These are phyloP conservation scores for Caenorhabditis tropicalis DNA, from an alignment of 1,140 invertebrate genomes.

Conservation along the genomic window DNA sequence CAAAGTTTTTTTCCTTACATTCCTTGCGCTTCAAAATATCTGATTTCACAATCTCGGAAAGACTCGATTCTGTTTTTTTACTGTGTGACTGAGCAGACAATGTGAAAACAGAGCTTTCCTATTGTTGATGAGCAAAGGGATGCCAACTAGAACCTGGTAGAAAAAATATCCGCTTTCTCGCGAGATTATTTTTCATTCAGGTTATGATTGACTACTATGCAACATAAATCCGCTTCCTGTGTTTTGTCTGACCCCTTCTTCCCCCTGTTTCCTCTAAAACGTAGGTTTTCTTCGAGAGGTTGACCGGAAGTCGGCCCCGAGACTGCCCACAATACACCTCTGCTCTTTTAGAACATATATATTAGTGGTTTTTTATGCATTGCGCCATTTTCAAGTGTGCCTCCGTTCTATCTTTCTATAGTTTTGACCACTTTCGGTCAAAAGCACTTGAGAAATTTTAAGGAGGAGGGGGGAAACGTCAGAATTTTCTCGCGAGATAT, in stretches of 20 bases:
- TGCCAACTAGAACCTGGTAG: background rate
- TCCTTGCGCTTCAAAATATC: background rate
- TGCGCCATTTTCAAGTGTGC: conserved; percentile 32
- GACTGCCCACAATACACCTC: conserved; percentile 2
- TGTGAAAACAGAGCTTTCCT: conserved; percentile 27
- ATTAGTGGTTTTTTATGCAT: conserved; percentile 31
- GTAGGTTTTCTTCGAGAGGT: conserved; percentile 7
- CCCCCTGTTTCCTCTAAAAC: too few relatives aligned
- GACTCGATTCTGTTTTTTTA: conserved; percentile 1
- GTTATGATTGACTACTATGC: conserved; percentile 23
- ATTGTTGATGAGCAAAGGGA: background rate
- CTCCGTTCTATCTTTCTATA: conserved; percentile 13
- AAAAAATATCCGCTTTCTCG: background rate
- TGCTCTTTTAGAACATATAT: conserved; percentile 40
- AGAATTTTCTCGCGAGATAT: conserved; percentile 7
- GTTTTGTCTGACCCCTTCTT: background rate
- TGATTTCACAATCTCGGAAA: background rate
- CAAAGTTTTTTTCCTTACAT: background rate
- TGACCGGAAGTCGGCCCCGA: conserved; percentile 13
- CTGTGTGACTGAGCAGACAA: conserved; percentile 15
- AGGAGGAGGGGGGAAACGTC: background rate
- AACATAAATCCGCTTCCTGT: conserved; percentile 7
- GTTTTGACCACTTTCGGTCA: conserved; percentile 18
- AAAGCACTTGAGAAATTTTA: background rate
- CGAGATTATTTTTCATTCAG: too few relatives aligned